Evolutionary conservation across 1,140 invertebrate species (phyloP), one percentile per base, ranked within the genome.

Genomic region (Drosophila novamexicana): DNA sequence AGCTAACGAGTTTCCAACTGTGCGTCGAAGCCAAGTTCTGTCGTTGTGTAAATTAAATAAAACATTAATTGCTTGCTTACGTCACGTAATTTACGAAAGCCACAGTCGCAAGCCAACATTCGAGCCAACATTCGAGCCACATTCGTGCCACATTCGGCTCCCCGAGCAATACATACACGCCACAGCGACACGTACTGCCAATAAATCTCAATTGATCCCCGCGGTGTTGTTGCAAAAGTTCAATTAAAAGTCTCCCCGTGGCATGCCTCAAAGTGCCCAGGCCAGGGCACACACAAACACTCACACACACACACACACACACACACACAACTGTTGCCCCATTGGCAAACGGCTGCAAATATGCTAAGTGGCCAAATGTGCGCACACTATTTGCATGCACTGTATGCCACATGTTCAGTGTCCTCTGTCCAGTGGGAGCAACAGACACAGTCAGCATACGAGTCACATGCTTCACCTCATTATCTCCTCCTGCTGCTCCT

Each of bases 141-240:
- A 47, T 6, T 22, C 47, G 49, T n/a, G 12, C 22, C 49, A 14
- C 49, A 50, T 49, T 18, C 18, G 45, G 18, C 45, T 18, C 45
- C 49, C 29, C 29, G 29, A 32, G 49, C 49, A 34, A 34, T 50
- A 34, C 32, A 18, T 18, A 3, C 58, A 53, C 63, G 74, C 69
- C 59, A 75, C 77, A 75, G 66, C 68, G 82, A 85, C 82, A 88
- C 72, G 76, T 67, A 70, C 61, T 50, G 69, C 50, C 86, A 85
- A 86, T 88, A 88, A 88, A 88, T 88, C 84, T 90, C 77, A 80
- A 90, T 84, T 81, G 84, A 78, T 88, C 84, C 86, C 84, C 47
- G 75, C 72, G 85, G 84, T 75, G 77, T 58, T 58, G 75, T 81
- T 71, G 75, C 63, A 57, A 66, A 69, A 75, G 84, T 79, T 88